phyloP scores from a whole-genome alignment of 2,797 vertebrate genomes.

The Micrastur ruficollis region DNA sequence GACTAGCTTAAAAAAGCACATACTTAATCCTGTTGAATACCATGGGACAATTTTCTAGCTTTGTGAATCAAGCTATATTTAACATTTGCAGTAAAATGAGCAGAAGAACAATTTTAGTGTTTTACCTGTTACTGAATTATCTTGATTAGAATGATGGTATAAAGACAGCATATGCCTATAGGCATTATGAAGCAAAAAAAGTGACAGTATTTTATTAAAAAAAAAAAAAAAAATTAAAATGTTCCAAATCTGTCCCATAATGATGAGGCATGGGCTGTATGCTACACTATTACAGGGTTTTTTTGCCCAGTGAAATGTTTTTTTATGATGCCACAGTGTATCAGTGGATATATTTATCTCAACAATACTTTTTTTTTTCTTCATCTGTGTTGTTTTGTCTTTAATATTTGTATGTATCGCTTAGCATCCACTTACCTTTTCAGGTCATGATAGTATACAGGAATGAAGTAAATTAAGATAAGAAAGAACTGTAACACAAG shows the following conservation, averaged over 20 bases:
- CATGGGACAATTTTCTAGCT: not conserved
- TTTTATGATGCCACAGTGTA: not conserved
- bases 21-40: not conserved
- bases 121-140: not conserved
- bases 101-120: not conserved
- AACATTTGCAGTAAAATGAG: not conserved
- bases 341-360: not conserved
- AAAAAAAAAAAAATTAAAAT: not conserved
- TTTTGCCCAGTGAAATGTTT: not conserved
- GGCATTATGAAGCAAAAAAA: not conserved
- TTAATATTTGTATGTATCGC: not conserved
- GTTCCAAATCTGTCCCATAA: not conserved
- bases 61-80: not conserved
- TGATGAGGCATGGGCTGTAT: not conserved
- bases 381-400: not conserved
- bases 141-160: not conserved
- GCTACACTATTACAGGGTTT: fast-evolving
- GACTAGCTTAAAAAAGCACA: not conserved
- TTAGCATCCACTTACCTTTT: not conserved
- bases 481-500: not conserved
- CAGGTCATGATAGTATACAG: not conserved
- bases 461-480: not conserved
- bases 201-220: not conserved
- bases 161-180: not conserved
- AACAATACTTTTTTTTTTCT: not conserved